phyloP scores from a whole-genome alignment of 1,140 invertebrate species.

The Cardiocondyla obscurior region DNA sequence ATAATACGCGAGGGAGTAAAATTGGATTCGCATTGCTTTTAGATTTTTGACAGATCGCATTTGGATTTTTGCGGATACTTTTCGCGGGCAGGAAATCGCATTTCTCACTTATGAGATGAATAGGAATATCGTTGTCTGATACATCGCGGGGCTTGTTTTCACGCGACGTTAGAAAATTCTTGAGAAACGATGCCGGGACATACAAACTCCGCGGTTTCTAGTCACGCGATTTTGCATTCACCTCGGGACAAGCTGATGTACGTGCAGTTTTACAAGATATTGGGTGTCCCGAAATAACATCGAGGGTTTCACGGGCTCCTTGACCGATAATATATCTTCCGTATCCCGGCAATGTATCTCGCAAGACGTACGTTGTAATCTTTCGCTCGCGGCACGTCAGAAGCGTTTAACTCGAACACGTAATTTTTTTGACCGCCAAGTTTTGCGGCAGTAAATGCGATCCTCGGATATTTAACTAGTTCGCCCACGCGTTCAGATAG shows the following conservation, averaged over 20 bases:
- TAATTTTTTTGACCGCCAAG: neutral
- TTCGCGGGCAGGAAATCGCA: neutral
- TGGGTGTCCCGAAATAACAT: neutral
- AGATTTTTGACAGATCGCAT: neutral
- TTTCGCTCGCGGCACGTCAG: neutral
- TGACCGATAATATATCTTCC: slow-evolving; percentile 5
- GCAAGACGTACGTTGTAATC: slow-evolving; percentile 1
- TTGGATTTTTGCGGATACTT: neutral
- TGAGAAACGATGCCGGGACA: neutral
- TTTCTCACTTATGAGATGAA: neutral
- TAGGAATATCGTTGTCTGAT: slow-evolving; percentile 8
- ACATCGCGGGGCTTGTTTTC: neutral
- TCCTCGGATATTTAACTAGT: neutral
- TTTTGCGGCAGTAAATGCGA: neutral
- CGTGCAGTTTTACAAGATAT: neutral
- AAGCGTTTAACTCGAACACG: neutral
- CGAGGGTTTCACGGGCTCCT: neutral
- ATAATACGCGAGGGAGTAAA: slow-evolving; percentile 15
- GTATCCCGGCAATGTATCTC: slow-evolving; percentile 11
- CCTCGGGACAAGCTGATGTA: neutral
- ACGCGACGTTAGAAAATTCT: slow-evolving; percentile 4
- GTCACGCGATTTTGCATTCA: slow-evolving; percentile 51
- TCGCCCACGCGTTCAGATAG: neutral
- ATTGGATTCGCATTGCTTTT: neutral
- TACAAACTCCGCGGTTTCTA: slow-evolving; percentile 24